Conservation (phyloP, 1,140 invertebrate species). For the Drosophila melanica region DNA sequence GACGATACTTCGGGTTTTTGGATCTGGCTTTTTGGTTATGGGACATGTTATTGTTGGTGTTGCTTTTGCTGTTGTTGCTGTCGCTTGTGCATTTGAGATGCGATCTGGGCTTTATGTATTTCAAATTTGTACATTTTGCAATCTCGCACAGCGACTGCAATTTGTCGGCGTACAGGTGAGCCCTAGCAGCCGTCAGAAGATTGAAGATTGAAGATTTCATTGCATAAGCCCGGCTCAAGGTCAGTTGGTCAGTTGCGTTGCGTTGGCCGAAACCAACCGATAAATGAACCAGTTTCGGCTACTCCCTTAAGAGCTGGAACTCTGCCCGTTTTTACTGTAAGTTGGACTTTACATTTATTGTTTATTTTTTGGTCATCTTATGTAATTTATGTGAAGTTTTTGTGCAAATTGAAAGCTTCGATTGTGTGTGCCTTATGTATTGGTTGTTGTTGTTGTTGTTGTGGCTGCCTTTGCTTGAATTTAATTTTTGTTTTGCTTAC, state of each 20-base stretch:
- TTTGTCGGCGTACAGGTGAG: slow-evolving; percentile 53
- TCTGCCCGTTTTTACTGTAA: slow-evolving; percentile 27
- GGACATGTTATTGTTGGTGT: slow-evolving; percentile 25
- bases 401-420: slow-evolving; percentile 78
- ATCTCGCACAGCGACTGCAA: slow-evolving; percentile 48
- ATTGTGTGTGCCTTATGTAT: slow-evolving; percentile 41
- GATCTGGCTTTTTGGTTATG: slow-evolving; percentile 43
- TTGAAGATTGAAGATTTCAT: slow-evolving; percentile 52
- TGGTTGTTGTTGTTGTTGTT: slow-evolving; percentile 2
- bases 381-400: slow-evolving; percentile 79
- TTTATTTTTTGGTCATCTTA: slow-evolving; percentile 62
- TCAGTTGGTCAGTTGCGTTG: slow-evolving; percentile 63
- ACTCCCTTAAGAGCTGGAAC: slow-evolving; percentile 45
- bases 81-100: slow-evolving; percentile 42
- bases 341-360: slow-evolving; percentile 32
- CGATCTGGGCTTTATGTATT: slow-evolving; percentile 49
- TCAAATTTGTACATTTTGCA: slow-evolving; percentile 68
- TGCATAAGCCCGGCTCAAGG: slow-evolving; percentile 69
- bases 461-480: background rate
- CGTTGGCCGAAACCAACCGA: background rate
- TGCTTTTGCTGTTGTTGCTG: background rate
- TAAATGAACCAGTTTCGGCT: slow-evolving; percentile 56
- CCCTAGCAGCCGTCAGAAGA: slow-evolving; percentile 36
- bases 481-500: slow-evolving; percentile 28
- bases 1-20: slow-evolving; percentile 28